These are phyloP conservation scores for Buphagus erythrorhynchus DNA, from an alignment of 2,797 vertebrate species.

Conservation along the genomic window DNA sequence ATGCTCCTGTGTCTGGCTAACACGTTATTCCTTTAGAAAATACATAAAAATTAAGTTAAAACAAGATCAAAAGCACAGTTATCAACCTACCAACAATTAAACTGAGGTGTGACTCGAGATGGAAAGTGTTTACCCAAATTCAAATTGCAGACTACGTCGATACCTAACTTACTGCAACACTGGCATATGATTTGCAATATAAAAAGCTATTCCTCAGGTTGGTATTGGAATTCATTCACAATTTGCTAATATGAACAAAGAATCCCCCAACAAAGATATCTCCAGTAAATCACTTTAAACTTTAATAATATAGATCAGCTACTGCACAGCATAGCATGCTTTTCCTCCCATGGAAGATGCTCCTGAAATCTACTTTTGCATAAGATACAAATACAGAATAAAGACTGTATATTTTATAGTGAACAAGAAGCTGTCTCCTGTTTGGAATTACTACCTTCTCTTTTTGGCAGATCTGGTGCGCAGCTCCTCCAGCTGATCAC, in stretches of 20 bases:
- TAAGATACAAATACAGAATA: background rate
- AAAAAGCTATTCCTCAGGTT: background rate
- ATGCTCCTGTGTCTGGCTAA: conserved; percentile 91
- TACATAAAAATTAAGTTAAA: background rate
- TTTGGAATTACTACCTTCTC: conserved; percentile 77
- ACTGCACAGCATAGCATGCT: background rate
- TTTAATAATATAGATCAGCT: background rate
- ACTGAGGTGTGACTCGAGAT: background rate
- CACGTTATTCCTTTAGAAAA: conserved; percentile 81
- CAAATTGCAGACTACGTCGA: background rate
- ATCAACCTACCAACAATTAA: background rate
- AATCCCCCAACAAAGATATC: background rate
- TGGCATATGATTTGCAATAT: background rate
- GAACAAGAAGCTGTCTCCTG: background rate
- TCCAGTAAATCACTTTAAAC: background rate
- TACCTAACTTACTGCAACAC: background rate
- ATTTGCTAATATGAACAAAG: background rate
- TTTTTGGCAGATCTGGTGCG: conserved; percentile 87
- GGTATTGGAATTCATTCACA: background rate
- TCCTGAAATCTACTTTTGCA: background rate
- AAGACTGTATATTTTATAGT: background rate
- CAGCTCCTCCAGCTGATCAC: conserved; percentile 85
- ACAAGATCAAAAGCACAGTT: background rate
- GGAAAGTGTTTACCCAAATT: background rate
- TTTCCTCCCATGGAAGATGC: background rate